Base-by-base conservation (phyloP, 2,113 vertebrate genomes). In the Rutilus rutilus region DNA sequence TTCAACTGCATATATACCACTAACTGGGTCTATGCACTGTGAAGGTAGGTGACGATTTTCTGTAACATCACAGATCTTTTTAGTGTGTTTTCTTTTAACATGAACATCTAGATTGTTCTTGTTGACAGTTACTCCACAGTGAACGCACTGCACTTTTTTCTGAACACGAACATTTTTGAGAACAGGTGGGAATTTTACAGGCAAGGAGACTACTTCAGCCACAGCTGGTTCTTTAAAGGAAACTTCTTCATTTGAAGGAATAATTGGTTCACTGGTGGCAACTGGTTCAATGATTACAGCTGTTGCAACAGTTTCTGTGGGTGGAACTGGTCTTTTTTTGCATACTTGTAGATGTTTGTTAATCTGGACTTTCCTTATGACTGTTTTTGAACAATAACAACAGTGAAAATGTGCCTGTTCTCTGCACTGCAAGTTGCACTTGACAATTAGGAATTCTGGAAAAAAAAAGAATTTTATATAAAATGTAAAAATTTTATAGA, bases 391-490 rank as follows among this genome's bases (percentile, higher is more conserved):
- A 14, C 79, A 82, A 8, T 45, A 64, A 25, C 57, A 64, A 45
- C 79, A 65, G 42, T 82, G 79, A 27, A 64, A 82, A 45, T 82
- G 59, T 45, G 57, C 57, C 60, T 21, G 36, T 59, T 67, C 60
- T 45, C 79, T 60, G 21, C 79, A 82, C 3, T 45, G 25, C 12
- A 82, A 42, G 30, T 82, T 82, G 59, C 79, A 82, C 59, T 67
- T 50, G 45, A 77, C 42, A 50, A 77, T 52, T 10, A 25, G 42
- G 74, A 77, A 77, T 50, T 77, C 74, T 77, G 42, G 15, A 52
- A 77, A 50, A 45, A n/a, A n/a, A n/a, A n/a, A n/a, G n/a, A n/a
- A n/a, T n/a, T n/a, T n/a, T n/a, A n/a, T n/a, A n/a, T n/a, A n/a
- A n/a, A n/a, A n/a, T n/a, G n/a, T n/a, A n/a, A n/a, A n/a, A n/a